Evolutionary conservation across 2,113 vertebrate genomes (phyloP).

Genomic region (Leptobrachium leishanense): DNA sequence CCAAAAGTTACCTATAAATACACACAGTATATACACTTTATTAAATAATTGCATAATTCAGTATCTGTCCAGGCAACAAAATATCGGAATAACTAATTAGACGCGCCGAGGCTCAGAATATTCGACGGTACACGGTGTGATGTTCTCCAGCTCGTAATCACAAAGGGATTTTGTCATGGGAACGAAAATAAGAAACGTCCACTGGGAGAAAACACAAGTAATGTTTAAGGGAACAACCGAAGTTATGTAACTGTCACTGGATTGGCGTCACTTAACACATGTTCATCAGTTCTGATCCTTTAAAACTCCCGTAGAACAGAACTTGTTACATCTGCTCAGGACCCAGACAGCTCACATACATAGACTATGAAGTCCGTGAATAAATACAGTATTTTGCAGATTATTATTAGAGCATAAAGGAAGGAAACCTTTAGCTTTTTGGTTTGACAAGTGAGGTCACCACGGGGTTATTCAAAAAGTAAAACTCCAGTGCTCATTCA

Average conservation of each 20-base stretch:
- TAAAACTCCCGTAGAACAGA: neutral
- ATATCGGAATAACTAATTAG: slow-evolving; percentile 2
- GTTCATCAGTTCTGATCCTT: neutral
- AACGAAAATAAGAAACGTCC: slow-evolving; percentile 8
- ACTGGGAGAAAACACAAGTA: neutral
- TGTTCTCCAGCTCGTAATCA: slow-evolving; percentile 11
- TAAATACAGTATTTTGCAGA: too few species aligned
- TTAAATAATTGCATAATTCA: neutral
- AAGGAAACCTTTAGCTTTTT: too few species aligned
- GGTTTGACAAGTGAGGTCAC: too few species aligned
- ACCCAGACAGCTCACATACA: too few species aligned
- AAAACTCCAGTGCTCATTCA: too few species aligned
- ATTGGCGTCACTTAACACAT: neutral
- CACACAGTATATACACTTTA: too few species aligned
- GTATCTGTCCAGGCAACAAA: neutral
- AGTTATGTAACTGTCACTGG: neutral
- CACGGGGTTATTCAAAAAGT: too few species aligned
- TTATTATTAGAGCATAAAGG: too few species aligned
- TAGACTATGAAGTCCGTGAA: too few species aligned
- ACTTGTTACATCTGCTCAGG: too few species aligned
- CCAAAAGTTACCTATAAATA: too few species aligned
- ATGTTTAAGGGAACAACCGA: neutral
- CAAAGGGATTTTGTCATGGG: slow-evolving; percentile 35
- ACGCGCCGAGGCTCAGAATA: neutral
- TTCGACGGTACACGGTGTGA: slow-evolving; percentile 10